phyloP scores from a whole-genome alignment of 1,140 invertebrate genomes.

The Drosophila suzukii region DNA sequence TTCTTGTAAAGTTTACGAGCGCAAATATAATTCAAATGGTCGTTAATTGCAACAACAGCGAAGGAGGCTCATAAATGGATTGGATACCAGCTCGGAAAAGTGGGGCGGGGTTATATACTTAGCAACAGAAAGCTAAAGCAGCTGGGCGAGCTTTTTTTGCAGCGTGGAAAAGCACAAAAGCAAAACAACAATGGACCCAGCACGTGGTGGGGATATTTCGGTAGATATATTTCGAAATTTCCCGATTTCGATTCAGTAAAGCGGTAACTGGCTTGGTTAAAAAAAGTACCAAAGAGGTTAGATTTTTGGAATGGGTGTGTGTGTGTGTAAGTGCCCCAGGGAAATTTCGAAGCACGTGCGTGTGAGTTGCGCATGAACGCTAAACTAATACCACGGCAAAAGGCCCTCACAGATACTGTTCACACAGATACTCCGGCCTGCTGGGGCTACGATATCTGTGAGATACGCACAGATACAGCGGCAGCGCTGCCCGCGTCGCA shows the following conservation, averaged over 20 bases:
- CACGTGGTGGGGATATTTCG: conserved; percentile 64
- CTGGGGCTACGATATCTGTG: conserved; percentile 60
- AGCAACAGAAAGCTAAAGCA: conserved; percentile 28
- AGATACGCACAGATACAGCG: conserved; percentile 76
- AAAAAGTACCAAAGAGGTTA: conserved; percentile 45
- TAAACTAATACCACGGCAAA: conserved; percentile 4
- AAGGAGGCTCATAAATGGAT: conserved; percentile 79
- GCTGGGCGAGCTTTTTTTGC: conserved; percentile 52
- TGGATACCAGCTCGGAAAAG: conserved; percentile 54
- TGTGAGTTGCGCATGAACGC: conserved; percentile 52
- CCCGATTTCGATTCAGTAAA: conserved; percentile 33
- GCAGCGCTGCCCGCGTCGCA: conserved; percentile 46
- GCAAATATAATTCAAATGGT: conserved; percentile 84
- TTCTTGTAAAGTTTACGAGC: conserved; percentile 84
- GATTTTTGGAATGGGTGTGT: conserved; percentile 3
- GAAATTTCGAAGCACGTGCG: conserved; percentile 41
- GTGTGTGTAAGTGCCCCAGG: conserved; percentile 11
- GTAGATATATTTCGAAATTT: conserved; percentile 48
- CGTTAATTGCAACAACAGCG: conserved; percentile 82
- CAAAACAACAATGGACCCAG: conserved; percentile 46
- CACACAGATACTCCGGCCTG: conserved; percentile 69
- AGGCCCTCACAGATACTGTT: conserved; percentile 62
- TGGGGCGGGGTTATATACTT: conserved; percentile 59
- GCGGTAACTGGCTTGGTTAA: conserved; percentile 28
- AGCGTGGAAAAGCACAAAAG: conserved; percentile 51